Percentiles rank a stretch among this genome's conserved stretches.
Evolutionary conservation across 2,888 invertebrate genomes (phyloP).

Genomic region (Drosophila merina): DNA sequence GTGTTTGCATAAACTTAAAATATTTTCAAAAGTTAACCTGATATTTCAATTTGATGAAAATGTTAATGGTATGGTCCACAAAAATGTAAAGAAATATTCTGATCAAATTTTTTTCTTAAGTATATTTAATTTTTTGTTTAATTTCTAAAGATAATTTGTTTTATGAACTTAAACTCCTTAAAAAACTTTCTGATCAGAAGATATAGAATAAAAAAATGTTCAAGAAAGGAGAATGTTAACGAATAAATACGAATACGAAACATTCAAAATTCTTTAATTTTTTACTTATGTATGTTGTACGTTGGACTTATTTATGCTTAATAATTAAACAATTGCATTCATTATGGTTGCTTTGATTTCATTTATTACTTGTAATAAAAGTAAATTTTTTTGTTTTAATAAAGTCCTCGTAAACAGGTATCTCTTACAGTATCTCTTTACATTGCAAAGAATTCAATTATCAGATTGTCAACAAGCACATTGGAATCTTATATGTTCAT

Average conservation of each 20-base stretch:
- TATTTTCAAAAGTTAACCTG: slow-evolving; percentile 3
- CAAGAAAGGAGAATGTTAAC: slow-evolving; percentile 22
- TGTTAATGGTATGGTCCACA: background rate
- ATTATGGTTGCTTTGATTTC: background rate
- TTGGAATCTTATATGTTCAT: slow-evolving; percentile 72
- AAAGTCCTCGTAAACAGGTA: too few relatives aligned
- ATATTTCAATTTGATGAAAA: background rate
- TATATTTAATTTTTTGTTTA: slow-evolving; percentile 1
- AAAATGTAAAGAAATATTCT: background rate
- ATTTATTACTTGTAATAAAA: background rate
- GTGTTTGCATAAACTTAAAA: slow-evolving; percentile 14
- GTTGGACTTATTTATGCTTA: background rate
- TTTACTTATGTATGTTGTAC: background rate
- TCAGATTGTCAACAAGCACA: slow-evolving; percentile 64
- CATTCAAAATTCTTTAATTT: background rate
- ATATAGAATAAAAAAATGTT: slow-evolving; percentile 16
- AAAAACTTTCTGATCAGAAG: background rate
- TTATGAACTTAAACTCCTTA: too few relatives aligned
- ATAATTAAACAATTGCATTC: background rate
- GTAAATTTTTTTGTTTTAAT: background rate
- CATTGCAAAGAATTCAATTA: slow-evolving; percentile 57
- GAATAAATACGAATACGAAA: background rate
- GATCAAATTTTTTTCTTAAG: background rate
- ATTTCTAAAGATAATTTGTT: background rate
- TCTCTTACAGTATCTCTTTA: slow-evolving; percentile 66